Conservation (phyloP, 2,113 vertebrate genomes). For the Benitochromis conjunctus region DNA sequence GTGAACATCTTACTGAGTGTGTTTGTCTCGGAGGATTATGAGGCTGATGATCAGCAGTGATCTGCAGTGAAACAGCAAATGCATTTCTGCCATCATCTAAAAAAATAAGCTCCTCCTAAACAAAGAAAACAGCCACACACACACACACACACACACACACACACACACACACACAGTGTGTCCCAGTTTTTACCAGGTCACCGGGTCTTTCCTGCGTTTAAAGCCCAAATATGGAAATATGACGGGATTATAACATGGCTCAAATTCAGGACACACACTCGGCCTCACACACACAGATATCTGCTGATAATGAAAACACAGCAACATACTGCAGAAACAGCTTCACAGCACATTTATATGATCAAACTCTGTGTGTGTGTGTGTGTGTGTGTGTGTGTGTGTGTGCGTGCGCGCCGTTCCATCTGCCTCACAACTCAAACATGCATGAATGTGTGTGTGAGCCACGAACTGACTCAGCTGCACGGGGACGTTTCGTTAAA, state of each 20-base stretch:
- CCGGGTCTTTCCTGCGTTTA: constrained; percentile 22
- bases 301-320: background rate
- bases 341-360: background rate
- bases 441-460: background rate
- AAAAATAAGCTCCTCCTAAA: constrained; percentile 2
- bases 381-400: background rate
- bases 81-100: background rate
- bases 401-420: background rate
- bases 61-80: background rate
- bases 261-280: background rate
- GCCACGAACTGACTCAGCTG: background rate
- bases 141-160: background rate
- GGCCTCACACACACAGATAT: background rate
- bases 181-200: constrained; percentile 56
- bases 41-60: background rate
- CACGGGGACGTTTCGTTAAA: background rate
- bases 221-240: constrained; percentile 47
- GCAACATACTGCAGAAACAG: background rate
- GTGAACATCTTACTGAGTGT: background rate
- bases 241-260: constrained; percentile 44
- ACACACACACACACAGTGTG: background rate
- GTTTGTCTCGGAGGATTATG: background rate
- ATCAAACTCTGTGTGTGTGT: background rate
- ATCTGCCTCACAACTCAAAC: background rate
- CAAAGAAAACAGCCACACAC: constrained; percentile 1